These are phyloP conservation scores for Ernsta delagoae DNA, from an alignment of 2,888 invertebrate genomes.

Conservation along the genomic window DNA sequence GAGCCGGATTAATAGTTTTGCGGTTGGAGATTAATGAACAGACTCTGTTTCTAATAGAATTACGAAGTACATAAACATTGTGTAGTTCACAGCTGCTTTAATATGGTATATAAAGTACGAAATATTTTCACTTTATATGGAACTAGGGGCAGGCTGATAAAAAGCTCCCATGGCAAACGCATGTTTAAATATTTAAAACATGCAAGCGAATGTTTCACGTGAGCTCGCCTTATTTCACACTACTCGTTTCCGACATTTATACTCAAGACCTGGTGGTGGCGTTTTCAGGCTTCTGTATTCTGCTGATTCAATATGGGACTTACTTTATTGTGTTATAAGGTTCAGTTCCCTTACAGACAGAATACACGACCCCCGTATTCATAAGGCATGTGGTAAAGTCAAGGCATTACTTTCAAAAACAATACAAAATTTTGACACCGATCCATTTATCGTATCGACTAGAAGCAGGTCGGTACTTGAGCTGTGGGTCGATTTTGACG, in stretches of 20 bases:
- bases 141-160: slow-evolving; percentile 33
- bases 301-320: slow-evolving; percentile 46
- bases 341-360: slow-evolving; percentile 47
- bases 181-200: slow-evolving; percentile 62
- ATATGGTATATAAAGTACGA: background rate
- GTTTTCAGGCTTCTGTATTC: slow-evolving; percentile 65
- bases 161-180: slow-evolving; percentile 47
- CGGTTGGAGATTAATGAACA: slow-evolving; percentile 40
- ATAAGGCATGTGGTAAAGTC: too few species aligned
- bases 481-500: too few species aligned
- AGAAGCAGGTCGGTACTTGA: too few species aligned
- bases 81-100: background rate
- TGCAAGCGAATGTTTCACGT: slow-evolving; percentile 52
- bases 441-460: too few species aligned
- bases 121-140: slow-evolving; percentile 26
- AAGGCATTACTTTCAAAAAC: too few species aligned
- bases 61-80: background rate
- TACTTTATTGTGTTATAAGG: slow-evolving; percentile 50
- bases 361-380: slow-evolving; percentile 48
- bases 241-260: slow-evolving; percentile 72
- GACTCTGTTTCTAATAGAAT: slow-evolving; percentile 9
- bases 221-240: slow-evolving; percentile 60
- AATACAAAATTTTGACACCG: too few species aligned
- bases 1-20: slow-evolving; percentile 48
- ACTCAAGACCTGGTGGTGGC: slow-evolving; percentile 57